phyloP scores from a whole-genome alignment of 1,140 invertebrate species.

The Brachystomella parvula region DNA sequence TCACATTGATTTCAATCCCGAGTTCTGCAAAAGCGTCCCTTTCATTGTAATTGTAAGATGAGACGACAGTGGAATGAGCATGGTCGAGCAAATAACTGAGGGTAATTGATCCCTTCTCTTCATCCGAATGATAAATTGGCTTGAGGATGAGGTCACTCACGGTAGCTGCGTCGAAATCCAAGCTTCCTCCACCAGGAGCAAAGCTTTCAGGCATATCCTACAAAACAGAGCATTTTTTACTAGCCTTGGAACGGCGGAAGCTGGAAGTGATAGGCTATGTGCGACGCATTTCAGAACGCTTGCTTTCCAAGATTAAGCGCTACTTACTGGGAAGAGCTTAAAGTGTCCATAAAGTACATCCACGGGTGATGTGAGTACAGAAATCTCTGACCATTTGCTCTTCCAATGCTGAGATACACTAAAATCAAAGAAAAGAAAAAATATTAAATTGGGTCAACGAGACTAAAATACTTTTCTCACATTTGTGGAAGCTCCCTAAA shows the following conservation, averaged over 20 bases:
- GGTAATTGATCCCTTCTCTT: constrained; percentile 29
- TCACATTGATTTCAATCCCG: constrained; percentile 26
- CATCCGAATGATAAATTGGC: constrained; percentile 31
- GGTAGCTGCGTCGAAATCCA: constrained; percentile 31
- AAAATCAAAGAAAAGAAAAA: constrained; percentile 6
- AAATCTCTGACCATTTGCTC: constrained; percentile 34
- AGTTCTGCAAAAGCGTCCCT: constrained; percentile 29
- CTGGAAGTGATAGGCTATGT: not conserved
- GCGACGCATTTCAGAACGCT: not conserved
- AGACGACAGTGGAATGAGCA: constrained; percentile 24
- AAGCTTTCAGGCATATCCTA: constrained; percentile 37
- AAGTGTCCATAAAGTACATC: constrained; percentile 37
- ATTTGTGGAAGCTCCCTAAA: too few relatives aligned
- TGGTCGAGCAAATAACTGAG: constrained; percentile 28
- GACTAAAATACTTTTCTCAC: not conserved
- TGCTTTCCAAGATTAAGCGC: too few relatives aligned
- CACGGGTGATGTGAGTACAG: constrained; percentile 31
- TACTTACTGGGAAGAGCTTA: constrained; percentile 34
- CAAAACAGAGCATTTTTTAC: not conserved
- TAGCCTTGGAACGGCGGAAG: not conserved
- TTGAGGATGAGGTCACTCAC: constrained; percentile 35
- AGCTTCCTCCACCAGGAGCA: constrained; percentile 18
- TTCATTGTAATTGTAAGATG: constrained; percentile 13
- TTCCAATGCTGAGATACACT: constrained; percentile 30
- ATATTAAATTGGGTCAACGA: not conserved